Conservation (phyloP, 2,888 invertebrate species). For the Masnerella sp. region DNA sequence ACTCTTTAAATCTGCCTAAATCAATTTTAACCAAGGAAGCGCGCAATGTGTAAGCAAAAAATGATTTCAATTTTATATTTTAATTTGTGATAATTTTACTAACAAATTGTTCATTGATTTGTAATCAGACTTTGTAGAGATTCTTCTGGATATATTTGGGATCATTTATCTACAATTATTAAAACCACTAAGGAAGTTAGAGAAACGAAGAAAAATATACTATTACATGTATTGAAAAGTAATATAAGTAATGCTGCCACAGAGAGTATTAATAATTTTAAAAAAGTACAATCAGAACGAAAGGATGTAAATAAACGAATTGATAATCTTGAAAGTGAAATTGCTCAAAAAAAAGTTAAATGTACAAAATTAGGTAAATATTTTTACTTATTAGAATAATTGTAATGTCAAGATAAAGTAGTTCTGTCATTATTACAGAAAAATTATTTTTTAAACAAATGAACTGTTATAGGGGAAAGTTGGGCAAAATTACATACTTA, state of each 20-base stretch:
- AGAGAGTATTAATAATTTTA: slow-evolving; percentile 60
- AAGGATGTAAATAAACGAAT: slow-evolving; percentile 62
- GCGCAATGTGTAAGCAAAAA: slow-evolving; percentile 16
- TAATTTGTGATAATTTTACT: neutral
- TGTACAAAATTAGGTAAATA: slow-evolving; percentile 68
- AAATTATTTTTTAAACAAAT: too few relatives aligned
- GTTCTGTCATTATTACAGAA: too few relatives aligned
- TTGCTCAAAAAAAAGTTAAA: slow-evolving; percentile 65
- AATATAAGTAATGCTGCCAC: slow-evolving; percentile 59
- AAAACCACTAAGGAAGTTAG: slow-evolving; percentile 62
- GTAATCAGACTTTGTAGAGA: slow-evolving; percentile 68
- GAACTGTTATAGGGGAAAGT: too few relatives aligned
- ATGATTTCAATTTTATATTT: neutral
- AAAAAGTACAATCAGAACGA: slow-evolving; percentile 61
- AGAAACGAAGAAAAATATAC: slow-evolving; percentile 67
- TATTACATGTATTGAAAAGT: slow-evolving; percentile 66
- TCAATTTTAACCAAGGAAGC: neutral
- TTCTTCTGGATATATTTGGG: slow-evolving; percentile 68
- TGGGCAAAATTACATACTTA: neutral
- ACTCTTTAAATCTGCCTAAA: slow-evolving; percentile 31
- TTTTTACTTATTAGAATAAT: neutral
- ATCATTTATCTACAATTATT: slow-evolving; percentile 64
- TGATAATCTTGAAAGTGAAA: slow-evolving; percentile 64
- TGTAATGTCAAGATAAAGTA: too few relatives aligned
- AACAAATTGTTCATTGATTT: neutral